phyloP scores from a whole-genome alignment of 2,888 invertebrate species.

The Nephrotoma flavescens region DNA sequence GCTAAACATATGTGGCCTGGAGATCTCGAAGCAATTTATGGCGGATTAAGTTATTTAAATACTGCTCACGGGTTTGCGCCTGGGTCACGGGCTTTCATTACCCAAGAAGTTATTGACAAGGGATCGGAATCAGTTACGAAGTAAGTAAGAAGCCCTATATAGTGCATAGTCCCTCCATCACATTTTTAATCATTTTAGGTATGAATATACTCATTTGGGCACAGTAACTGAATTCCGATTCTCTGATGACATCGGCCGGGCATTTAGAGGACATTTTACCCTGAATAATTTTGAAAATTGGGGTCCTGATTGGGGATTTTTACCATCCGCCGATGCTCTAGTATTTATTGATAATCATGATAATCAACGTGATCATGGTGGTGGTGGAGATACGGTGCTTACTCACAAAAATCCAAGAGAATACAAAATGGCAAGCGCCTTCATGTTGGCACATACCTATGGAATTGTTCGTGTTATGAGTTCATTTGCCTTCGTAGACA shows the following conservation, averaged over 20 bases:
- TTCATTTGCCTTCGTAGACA: conserved; percentile 48
- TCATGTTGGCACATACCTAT: conserved; percentile 61
- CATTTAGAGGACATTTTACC: conserved; percentile 40
- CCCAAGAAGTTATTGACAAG: conserved; percentile 42
- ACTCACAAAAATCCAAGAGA: conserved; percentile 44
- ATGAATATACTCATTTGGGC: conserved; percentile 35
- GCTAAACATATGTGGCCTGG: conserved; percentile 40
- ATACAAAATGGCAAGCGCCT: conserved; percentile 61
- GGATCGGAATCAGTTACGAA: conserved; percentile 19
- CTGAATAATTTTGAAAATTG: conserved; percentile 35
- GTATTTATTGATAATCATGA: conserved; percentile 76
- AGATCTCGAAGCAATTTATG: conserved; percentile 39
- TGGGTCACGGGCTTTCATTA: conserved; percentile 36
- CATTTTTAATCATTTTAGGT: conserved; percentile 17
- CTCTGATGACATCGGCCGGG: conserved; percentile 37
- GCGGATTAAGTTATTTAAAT: conserved; percentile 33
- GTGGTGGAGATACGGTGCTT: conserved; percentile 35
- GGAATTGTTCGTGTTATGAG: conserved; percentile 65
- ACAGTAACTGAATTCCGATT: conserved; percentile 50
- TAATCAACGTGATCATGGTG: conserved; percentile 45
- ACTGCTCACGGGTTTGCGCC: conserved; percentile 33
- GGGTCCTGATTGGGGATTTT: conserved; percentile 33
- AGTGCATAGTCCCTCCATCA: not conserved
- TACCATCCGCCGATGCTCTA: conserved; percentile 38
- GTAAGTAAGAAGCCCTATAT: conserved; percentile 10